These are phyloP conservation scores for Idaea aversata DNA, from an alignment of 2,888 invertebrate species.

Conservation along the genomic window DNA sequence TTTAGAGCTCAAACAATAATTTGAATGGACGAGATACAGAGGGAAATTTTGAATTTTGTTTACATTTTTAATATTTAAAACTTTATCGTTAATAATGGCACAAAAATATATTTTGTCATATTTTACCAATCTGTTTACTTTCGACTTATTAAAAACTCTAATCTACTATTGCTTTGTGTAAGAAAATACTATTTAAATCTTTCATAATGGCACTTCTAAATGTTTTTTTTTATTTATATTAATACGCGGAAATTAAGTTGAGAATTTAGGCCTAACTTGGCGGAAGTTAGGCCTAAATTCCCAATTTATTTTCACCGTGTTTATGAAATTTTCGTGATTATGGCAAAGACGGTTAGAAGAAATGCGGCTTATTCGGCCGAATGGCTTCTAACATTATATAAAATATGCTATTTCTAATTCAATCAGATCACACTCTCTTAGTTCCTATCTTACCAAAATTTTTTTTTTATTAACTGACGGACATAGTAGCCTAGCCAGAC, in stretches of 20 bases:
- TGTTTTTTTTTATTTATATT: constrained; percentile 41
- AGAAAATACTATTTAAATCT: constrained; percentile 69
- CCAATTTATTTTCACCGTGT: too few relatives aligned
- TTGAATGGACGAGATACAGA: not conserved
- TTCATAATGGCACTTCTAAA: constrained; percentile 73
- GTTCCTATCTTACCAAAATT: not conserved
- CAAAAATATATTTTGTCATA: constrained; percentile 33
- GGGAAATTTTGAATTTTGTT: not conserved
- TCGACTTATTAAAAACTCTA: constrained; percentile 4
- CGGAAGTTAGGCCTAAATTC: too few relatives aligned
- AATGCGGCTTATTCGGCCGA: constrained; percentile 9
- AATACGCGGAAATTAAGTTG: not conserved
- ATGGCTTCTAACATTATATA: not conserved
- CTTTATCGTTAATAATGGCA: constrained; percentile 29
- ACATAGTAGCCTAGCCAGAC: not conserved
- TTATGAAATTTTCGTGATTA: not conserved
- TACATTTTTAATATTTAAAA: not conserved
- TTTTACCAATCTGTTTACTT: constrained; percentile 22
- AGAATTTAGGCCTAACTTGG: too few relatives aligned
- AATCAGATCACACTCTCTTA: not conserved
- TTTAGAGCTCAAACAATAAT: not conserved
- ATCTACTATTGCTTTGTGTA: constrained; percentile 56
- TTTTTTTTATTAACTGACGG: not conserved
- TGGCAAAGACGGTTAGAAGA: not conserved
- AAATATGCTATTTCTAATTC: not conserved